Conservation (phyloP, 2,888 invertebrate species). For the Drosophila recens region DNA sequence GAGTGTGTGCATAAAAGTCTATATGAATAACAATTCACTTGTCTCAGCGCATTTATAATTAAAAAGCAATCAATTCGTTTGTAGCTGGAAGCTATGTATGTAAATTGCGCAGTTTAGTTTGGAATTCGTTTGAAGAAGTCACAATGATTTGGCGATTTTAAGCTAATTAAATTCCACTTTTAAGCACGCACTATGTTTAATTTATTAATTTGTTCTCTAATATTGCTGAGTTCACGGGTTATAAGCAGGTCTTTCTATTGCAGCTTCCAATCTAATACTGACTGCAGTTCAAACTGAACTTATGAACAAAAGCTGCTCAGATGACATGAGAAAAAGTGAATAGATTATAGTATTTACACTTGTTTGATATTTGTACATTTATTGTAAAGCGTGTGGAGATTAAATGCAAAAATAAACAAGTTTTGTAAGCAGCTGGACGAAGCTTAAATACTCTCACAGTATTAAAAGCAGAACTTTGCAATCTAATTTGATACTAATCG, state of each 20-base stretch:
- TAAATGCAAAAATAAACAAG: not conserved
- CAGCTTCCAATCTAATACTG: constrained; percentile 10
- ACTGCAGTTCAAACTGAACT: not conserved
- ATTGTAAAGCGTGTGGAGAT: not conserved
- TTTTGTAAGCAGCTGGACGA: not conserved
- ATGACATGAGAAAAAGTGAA: not conserved
- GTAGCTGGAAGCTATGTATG: not conserved
- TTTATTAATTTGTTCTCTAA: not conserved
- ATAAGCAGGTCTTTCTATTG: not conserved
- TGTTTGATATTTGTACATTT: constrained; percentile 9
- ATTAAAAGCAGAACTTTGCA: not conserved
- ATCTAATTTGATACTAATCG: not conserved
- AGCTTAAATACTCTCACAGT: not conserved
- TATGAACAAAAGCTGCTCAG: not conserved
- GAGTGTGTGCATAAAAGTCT: not conserved
- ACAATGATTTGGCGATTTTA: constrained; percentile 3
- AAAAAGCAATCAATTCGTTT: constrained; percentile 3
- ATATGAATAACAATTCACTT: constrained; percentile 2
- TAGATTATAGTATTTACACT: constrained; percentile 2
- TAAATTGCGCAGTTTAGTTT: constrained; percentile 1
- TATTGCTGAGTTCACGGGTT: not conserved
- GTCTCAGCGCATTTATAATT: not conserved
- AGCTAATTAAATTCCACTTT: not conserved
- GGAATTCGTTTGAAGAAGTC: not conserved
- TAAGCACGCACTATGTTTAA: not conserved